These are phyloP conservation scores for Rotaria macrura DNA, from an alignment of 2,888 invertebrate genomes.

Conservation along the genomic window DNA sequence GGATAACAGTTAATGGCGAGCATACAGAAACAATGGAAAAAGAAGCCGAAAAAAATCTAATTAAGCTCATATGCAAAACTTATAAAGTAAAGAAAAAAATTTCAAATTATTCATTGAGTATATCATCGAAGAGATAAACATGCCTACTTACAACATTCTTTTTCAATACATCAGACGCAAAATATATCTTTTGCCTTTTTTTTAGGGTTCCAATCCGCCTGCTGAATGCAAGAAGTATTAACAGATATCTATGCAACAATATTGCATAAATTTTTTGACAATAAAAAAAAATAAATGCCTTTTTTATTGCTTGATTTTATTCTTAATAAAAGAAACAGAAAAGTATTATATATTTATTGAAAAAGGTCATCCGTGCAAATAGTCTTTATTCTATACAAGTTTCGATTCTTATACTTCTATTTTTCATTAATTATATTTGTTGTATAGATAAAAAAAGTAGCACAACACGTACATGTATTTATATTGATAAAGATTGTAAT, in stretches of 20 bases:
- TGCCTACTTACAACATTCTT: too few species aligned
- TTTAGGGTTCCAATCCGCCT: not conserved
- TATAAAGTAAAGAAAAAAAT: conserved; percentile 34
- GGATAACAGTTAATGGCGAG: conserved; percentile 46
- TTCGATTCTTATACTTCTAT: not conserved
- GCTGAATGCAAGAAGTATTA: not conserved
- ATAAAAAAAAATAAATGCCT: too few species aligned
- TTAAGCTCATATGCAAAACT: conserved; percentile 39
- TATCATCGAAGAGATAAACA: too few species aligned
- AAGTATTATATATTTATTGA: not conserved
- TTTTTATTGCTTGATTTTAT: not conserved
- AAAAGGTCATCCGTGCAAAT: not conserved
- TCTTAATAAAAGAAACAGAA: not conserved
- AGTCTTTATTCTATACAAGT: too few species aligned
- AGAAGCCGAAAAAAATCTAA: conserved; percentile 38
- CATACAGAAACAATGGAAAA: conserved; percentile 42
- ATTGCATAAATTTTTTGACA: too few species aligned
- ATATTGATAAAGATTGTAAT: too few species aligned
- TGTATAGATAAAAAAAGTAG: too few species aligned
- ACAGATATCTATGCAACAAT: not conserved
- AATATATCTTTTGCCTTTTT: not conserved
- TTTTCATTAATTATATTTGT: not conserved
- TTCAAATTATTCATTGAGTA: not conserved
- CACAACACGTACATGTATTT: too few species aligned
- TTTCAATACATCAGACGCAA: too few species aligned